Evolutionary conservation across 2,113 vertebrate genomes (phyloP).

Genomic region (Corvus moneduloides): DNA sequence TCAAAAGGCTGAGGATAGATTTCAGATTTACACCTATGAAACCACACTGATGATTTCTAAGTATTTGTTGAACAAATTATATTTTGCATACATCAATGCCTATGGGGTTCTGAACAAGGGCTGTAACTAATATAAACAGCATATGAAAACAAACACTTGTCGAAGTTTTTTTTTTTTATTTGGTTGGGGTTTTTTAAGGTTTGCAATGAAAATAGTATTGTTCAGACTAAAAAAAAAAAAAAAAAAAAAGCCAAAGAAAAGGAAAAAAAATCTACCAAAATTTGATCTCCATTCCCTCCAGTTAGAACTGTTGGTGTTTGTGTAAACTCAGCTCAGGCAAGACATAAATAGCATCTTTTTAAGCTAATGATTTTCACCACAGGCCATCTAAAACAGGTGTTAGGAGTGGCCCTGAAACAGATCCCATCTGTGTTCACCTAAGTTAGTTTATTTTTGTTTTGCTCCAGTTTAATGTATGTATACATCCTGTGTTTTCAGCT

Average conservation of each 20-base stretch:
- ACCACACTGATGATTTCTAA: background rate
- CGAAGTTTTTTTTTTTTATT: background rate
- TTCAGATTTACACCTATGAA: background rate
- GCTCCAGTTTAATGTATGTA: slow-evolving; percentile 35
- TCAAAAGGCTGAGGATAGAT: background rate
- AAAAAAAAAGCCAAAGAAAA: background rate
- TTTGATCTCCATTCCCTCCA: background rate
- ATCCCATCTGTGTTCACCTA: slow-evolving; percentile 50
- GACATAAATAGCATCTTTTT: slow-evolving; percentile 13
- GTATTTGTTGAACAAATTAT: background rate
- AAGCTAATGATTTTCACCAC: slow-evolving; percentile 57
- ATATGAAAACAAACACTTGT: background rate
- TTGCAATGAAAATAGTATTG: background rate
- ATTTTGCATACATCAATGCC: background rate
- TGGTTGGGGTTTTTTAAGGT: background rate
- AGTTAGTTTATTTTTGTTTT: slow-evolving; percentile 45
- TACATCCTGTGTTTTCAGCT: background rate
- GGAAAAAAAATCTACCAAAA: background rate
- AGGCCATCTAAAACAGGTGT: slow-evolving; percentile 25
- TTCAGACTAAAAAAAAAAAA: background rate
- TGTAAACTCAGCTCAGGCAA: background rate
- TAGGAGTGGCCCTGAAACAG: slow-evolving; percentile 48
- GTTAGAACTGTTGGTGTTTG: background rate
- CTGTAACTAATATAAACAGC: background rate
- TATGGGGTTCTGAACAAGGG: background rate